Conservation (phyloP, 2,888 invertebrate genomes). For the Acanthacorydalis orientalis region DNA sequence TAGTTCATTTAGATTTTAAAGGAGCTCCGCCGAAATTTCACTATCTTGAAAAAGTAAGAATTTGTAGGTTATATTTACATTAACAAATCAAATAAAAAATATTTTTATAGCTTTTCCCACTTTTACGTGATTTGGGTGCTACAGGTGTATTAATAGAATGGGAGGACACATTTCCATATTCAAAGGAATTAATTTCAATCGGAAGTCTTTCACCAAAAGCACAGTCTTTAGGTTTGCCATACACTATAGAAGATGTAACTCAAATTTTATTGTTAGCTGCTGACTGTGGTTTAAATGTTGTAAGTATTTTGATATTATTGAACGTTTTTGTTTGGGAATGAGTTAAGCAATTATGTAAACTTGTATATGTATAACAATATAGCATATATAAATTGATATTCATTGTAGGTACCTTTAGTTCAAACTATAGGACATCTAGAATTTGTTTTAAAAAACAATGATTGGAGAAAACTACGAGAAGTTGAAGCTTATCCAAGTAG, state of each 20-base stretch:
- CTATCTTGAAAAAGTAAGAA: slow-evolving; percentile 35
- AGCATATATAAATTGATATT: background rate
- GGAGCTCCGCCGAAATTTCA: slow-evolving; percentile 50
- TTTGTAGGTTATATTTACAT: background rate
- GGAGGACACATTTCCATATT: slow-evolving; percentile 81
- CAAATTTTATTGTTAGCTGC: slow-evolving; percentile 43
- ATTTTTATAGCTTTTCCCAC: slow-evolving; percentile 36
- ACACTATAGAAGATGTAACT: slow-evolving; percentile 46
- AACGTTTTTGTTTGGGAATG: background rate
- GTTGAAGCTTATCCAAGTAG: slow-evolving; percentile 47
- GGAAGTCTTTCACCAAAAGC: slow-evolving; percentile 36
- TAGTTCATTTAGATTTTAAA: slow-evolving; percentile 61
- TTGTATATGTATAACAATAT: background rate
- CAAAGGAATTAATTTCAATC: slow-evolving; percentile 36
- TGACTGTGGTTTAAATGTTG: slow-evolving; percentile 45
- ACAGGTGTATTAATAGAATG: slow-evolving; percentile 73
- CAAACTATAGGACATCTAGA: slow-evolving; percentile 82
- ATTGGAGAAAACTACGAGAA: slow-evolving; percentile 49
- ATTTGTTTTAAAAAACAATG: slow-evolving; percentile 58
- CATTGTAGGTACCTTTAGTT: slow-evolving; percentile 45
- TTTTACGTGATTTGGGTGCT: slow-evolving; percentile 49
- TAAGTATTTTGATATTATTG: slow-evolving; percentile 21
- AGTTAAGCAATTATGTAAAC: background rate
- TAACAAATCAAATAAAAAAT: slow-evolving; percentile 3
- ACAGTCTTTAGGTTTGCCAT: slow-evolving; percentile 37